A percentile compares a stretch with the other conserved stretches of the same genome.
Conservation (phyloP, 2,888 invertebrate genomes). For the Pandemis cinnamomeana region DNA sequence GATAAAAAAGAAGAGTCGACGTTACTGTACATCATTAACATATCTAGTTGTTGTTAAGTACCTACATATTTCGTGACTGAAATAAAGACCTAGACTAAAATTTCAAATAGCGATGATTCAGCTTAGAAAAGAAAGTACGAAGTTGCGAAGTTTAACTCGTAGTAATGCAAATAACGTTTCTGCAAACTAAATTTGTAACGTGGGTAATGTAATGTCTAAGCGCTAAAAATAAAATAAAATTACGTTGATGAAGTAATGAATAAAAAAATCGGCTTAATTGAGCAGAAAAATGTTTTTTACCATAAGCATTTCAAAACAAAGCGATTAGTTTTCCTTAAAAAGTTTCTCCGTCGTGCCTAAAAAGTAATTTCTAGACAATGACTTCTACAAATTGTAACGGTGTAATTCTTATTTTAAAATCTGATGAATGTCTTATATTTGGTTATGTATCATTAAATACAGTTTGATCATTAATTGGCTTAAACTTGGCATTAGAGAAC, state of each 20-base stretch:
- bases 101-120: not conserved
- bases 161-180: not conserved
- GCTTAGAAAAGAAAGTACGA: not conserved
- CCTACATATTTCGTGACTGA: not conserved
- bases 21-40: no score
- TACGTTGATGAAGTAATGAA: not conserved
- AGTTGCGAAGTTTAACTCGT: not conserved
- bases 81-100: not conserved
- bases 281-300: not conserved
- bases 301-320: not conserved
- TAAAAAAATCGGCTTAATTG: not conserved
- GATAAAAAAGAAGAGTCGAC: no score
- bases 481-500: conserved; percentile 8
- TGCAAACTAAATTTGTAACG: not conserved
- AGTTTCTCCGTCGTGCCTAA: not conserved
- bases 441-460: conserved; percentile 12
- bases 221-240: not conserved
- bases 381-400: not conserved
- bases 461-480: conserved; percentile 9
- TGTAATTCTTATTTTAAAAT: conserved; percentile 11
- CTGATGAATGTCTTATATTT: not conserved
- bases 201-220: not conserved
- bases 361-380: not conserved
- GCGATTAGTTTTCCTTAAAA: conserved; percentile 11
- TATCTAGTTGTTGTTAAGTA: no score